Evolutionary conservation across 2,888 invertebrate species (phyloP).

Genomic region (Itoplectis maculator): DNA sequence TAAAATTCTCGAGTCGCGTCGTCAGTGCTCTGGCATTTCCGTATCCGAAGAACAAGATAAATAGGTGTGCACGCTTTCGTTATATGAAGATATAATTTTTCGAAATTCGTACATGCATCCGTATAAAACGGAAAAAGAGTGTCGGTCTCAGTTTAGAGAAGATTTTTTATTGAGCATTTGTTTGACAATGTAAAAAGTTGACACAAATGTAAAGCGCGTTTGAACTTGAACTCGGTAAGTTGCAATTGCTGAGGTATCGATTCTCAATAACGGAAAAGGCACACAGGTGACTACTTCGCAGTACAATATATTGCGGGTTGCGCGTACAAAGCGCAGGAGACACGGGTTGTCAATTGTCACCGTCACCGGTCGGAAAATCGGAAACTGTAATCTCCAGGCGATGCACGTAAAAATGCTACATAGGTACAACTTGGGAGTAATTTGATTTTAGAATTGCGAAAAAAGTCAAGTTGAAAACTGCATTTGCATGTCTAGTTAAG

Average conservation of each 20-base stretch:
- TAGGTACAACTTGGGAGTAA: too few relatives aligned
- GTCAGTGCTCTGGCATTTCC: too few relatives aligned
- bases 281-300: neutral
- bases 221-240: constrained; percentile 7
- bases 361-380: neutral
- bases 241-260: neutral
- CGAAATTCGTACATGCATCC: too few relatives aligned
- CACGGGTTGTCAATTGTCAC: neutral
- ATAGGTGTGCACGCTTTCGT: too few relatives aligned
- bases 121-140: too few relatives aligned
- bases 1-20: too few relatives aligned
- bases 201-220: neutral
- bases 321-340: neutral
- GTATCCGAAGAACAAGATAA: too few relatives aligned
- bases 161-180: neutral
- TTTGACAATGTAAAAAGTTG: neutral
- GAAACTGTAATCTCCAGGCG: neutral
- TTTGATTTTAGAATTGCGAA: too few relatives aligned
- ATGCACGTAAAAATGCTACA: neutral
- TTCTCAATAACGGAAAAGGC: neutral
- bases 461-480: too few relatives aligned
- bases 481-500: too few relatives aligned
- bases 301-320: neutral
- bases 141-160: too few relatives aligned
- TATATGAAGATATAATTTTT: too few relatives aligned